These are phyloP conservation scores for Haliclona indistincta DNA, from an alignment of 37 sponge, comb jelly and placozoan genomes.

Conservation along the genomic window DNA sequence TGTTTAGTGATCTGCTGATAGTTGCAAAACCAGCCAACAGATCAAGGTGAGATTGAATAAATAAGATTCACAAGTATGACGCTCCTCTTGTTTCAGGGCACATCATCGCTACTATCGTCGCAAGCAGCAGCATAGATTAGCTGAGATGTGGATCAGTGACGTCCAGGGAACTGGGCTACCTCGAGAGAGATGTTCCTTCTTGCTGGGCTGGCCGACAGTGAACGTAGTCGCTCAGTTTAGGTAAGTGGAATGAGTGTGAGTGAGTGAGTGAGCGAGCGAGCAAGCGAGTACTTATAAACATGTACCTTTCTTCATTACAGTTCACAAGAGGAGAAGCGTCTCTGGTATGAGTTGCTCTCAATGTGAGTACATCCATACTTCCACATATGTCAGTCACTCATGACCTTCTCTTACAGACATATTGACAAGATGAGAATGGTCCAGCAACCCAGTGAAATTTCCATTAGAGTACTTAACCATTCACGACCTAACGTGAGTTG, in stretches of 20 bases:
- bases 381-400: no score
- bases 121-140: conserved; percentile 51
- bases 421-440: no score
- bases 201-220: conserved; percentile 67
- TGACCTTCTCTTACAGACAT: no score
- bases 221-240: conserved; percentile 57
- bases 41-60: conserved; percentile 25
- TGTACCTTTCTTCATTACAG: conserved; percentile 15
- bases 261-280: no score
- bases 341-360: conserved; percentile 42
- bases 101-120: conserved; percentile 15
- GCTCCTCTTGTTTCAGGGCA: conserved; percentile 7
- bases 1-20: conserved; percentile 69
- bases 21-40: conserved; percentile 53
- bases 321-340: conserved; percentile 38
- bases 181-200: conserved; percentile 39
- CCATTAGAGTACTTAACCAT: no score
- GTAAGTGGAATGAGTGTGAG: no score
- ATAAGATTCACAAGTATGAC: not conserved
- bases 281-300: no score
- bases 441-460: no score
- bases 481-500: no score
- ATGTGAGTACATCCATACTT: no score
- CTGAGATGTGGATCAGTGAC: conserved; percentile 74
- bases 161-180: not conserved